These are phyloP conservation scores for Odontamblyopus lacepedii DNA, from an alignment of 2,797 vertebrate genomes.

Conservation along the genomic window DNA sequence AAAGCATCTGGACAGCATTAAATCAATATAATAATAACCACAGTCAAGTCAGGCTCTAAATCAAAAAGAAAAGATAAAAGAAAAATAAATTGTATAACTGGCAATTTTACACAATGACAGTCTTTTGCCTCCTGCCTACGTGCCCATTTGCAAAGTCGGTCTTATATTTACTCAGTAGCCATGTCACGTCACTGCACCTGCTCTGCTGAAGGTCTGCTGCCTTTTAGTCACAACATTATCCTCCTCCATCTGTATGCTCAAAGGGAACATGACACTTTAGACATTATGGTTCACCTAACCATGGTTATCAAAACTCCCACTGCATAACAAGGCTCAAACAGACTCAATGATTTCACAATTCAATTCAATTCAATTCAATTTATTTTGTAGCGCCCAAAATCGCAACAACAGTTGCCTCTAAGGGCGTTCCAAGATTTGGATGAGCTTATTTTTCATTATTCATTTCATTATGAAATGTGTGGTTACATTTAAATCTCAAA, in stretches of 20 bases:
- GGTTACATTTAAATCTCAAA: too few species aligned
- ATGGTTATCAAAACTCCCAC: not conserved
- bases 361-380: too few species aligned
- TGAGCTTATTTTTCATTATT: too few species aligned
- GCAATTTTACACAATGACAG: constrained; percentile 9
- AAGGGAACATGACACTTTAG: not conserved
- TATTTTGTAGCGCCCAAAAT: too few species aligned
- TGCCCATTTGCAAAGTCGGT: not conserved
- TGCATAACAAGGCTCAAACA: not conserved
- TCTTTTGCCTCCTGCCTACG: not conserved
- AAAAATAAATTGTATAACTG: not conserved
- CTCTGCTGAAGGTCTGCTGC: not conserved
- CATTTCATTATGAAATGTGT: too few species aligned
- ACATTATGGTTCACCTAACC: not conserved
- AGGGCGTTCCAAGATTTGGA: too few species aligned
- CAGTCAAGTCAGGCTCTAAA: too few species aligned
- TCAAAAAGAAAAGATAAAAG: too few species aligned
- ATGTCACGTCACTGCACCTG: not conserved
- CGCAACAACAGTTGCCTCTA: too few species aligned
- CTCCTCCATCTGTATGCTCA: not conserved
- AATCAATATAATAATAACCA: too few species aligned
- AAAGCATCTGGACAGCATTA: too few species aligned
- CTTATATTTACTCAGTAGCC: not conserved
- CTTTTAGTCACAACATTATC: not conserved
- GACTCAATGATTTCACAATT: too few species aligned